Base-by-base conservation (phyloP, 2,797 vertebrate species). In the Periophthalmus magnuspinnatus region DNA sequence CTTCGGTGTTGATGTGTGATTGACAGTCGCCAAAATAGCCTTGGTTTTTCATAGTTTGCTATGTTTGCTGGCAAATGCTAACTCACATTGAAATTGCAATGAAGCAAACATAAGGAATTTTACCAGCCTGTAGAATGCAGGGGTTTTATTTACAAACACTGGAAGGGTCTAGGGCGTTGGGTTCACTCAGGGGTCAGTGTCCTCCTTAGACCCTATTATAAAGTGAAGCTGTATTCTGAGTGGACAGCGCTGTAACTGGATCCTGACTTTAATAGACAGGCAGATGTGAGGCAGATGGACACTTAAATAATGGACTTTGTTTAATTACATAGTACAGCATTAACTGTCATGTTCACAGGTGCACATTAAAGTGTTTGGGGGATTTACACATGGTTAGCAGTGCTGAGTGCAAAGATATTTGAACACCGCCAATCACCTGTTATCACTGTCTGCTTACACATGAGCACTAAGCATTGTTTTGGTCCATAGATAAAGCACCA, bases 251-350 rank as follows among this genome's bases (percentile, higher is more conserved):
- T 0, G 2, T 55, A 6, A 13, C n/a, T 71, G 16, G 19, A 48
- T 22, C 56, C 55, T 57, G 56, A 22, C 24, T 22, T 5, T 71
- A 72, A 80, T 41, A 61, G 71, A 68, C 67, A 71, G 19, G 69
- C 78, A 84, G 83, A 81, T 83, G 77, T 75, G 68, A 19, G 62
- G n/a, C 85, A 81, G 72, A 81, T 75, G 68, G 71, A 80, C 73
- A 71, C 71, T 59, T 14, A 68, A 67, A 80, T 71, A 70, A 56
- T 54, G 65, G 65, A 28, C 17, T 22, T 19, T 1, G 3, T 45
- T 45, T 65, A 28, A 75, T 62, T n/a, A n/a, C n/a, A n/a, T n/a
- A n/a, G 56, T 21, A n/a, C n/a, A n/a, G n/a, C n/a, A n/a, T n/a
- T n/a, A n/a, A n/a, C n/a, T n/a, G n/a, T n/a, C n/a, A n/a, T n/a